A percentile compares a stretch with the other conserved stretches of the same genome.
Conservation (phyloP, 2,888 invertebrate genomes). For the Myopa tessellatipennis region DNA sequence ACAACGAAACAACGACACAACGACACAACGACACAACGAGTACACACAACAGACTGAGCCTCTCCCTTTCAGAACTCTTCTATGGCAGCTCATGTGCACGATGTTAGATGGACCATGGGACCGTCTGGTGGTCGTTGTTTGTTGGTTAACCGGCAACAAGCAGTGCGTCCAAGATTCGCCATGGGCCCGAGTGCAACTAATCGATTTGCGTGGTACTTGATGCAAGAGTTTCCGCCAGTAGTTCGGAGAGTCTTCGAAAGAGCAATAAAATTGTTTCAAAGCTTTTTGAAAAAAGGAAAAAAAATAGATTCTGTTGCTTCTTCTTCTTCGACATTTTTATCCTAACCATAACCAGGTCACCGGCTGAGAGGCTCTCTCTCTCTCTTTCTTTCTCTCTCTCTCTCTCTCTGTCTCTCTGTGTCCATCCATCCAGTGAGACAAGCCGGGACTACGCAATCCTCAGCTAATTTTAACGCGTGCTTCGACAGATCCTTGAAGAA, state of each 20-base stretch:
- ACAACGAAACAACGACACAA: too few species aligned
- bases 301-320: background rate
- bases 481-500: background rate
- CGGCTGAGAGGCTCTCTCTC: background rate
- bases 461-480: conserved; percentile 16
- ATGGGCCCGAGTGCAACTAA: background rate
- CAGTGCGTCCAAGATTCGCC: background rate
- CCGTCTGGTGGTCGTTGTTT: background rate
- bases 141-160: background rate
- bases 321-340: too few species aligned
- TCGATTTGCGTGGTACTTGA: background rate
- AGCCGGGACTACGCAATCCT: background rate
- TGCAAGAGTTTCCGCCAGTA: too few species aligned
- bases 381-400: background rate
- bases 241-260: background rate
- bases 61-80: too few species aligned
- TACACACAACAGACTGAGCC: too few species aligned
- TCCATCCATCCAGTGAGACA: background rate
- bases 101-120: background rate
- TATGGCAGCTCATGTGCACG: background rate
- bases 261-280: background rate
- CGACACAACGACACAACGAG: too few species aligned
- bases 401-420: too few species aligned
- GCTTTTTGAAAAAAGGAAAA: background rate
- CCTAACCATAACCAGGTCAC: too few species aligned